phyloP scores from a whole-genome alignment of 2,113 vertebrate species.

The Xenopus tropicalis region UCB_Xtro_10.0 CM004450.2:127725001-127725500 shows the following conservation, averaged over 20 bases:
- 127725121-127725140: conserved; percentile 25
- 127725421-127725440: conserved; percentile 22
- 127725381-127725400: conserved; percentile 3
- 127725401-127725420: conserved; percentile 1
- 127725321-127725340: conserved; percentile 39
- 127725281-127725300: conserved; percentile 32
- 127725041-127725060: too few species aligned
- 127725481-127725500: too few species aligned
- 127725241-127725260: conserved; percentile 33
- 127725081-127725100: too few species aligned
- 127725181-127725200: conserved; percentile 16
- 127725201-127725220: conserved; percentile 10
- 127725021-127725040: too few species aligned
- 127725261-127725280: conserved; percentile 30
- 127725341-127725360: conserved; percentile 4
- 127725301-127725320: conserved; percentile 34
- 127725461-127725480: conserved; percentile 21
- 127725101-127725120: conserved; percentile 21
- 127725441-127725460: conserved; percentile 23
- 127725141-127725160: conserved; percentile 22
- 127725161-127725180: conserved; percentile 1
- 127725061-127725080: too few species aligned
- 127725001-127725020: too few species aligned
- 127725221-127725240: conserved; percentile 28
- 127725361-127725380: conserved; percentile 13